These are phyloP conservation scores for Ganaspis sp. DNA, from an alignment of 1,140 invertebrate genomes.

Conservation along the genomic window DNA sequence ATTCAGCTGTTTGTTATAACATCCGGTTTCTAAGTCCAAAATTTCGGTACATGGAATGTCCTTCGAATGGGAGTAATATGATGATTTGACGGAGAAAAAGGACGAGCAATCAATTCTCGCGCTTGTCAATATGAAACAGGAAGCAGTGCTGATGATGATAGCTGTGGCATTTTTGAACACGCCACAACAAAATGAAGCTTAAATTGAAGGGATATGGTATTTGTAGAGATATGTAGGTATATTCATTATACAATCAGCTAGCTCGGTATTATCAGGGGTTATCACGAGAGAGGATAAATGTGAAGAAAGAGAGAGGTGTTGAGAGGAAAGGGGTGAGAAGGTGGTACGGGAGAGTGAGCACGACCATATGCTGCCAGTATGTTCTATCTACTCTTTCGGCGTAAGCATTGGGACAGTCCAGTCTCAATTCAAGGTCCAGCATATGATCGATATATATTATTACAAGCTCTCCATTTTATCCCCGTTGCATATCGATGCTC, in stretches of 20 bases:
- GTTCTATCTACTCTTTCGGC: constrained; percentile 67
- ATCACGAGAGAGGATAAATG: constrained; percentile 27
- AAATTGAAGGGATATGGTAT: constrained; percentile 60
- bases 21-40: too few relatives aligned
- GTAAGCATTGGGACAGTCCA: constrained; percentile 54
- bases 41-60: not conserved
- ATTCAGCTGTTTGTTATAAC: too few relatives aligned
- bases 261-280: constrained; percentile 66
- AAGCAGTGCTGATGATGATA: not conserved
- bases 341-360: constrained; percentile 52
- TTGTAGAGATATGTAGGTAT: constrained; percentile 57
- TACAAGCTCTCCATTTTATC: constrained; percentile 57
- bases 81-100: too few relatives aligned
- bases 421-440: constrained; percentile 51
- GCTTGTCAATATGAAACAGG: constrained; percentile 1
- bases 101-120: constrained; percentile 10
- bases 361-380: constrained; percentile 72
- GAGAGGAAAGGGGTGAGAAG: constrained; percentile 34
- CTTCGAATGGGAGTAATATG: not conserved
- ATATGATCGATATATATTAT: constrained; percentile 74
- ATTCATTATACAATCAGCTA: constrained; percentile 48
- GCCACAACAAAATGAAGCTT: constrained; percentile 48
- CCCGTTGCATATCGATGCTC: constrained; percentile 42
- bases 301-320: constrained; percentile 42
- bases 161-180: constrained; percentile 44